A percentile compares a stretch with the other conserved stretches of the same genome.
These are phyloP conservation scores for Regulus satrapa DNA, from an alignment of 2,113 vertebrate genomes.

Conservation along the genomic window DNA sequence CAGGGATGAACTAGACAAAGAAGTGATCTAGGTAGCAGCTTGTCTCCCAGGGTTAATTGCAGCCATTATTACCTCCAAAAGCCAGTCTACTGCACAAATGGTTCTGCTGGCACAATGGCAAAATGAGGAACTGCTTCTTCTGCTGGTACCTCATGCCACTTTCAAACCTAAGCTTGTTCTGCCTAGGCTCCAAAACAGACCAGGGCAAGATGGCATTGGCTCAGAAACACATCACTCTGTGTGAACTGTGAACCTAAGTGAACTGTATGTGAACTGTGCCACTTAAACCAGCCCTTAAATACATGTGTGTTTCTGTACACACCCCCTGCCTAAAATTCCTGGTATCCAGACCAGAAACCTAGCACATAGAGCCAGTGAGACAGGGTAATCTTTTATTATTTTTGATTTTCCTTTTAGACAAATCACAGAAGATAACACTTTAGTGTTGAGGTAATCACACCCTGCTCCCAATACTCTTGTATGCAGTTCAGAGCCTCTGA, in stretches of 20 bases:
- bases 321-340: not conserved
- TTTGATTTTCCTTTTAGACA: not conserved
- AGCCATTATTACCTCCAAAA: not conserved
- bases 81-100: not conserved
- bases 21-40: not conserved
- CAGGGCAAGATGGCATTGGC: not conserved
- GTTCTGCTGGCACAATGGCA: not conserved
- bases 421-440: not conserved
- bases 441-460: not conserved
- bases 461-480: not conserved
- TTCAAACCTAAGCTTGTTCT: not conserved
- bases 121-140: not conserved
- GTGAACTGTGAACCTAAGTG: not conserved
- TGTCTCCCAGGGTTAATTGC: not conserved
- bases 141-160: not conserved
- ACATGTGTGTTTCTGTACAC: not conserved
- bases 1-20: not conserved
- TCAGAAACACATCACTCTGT: not conserved
- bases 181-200: not conserved
- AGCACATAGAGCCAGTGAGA: not conserved
- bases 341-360: not conserved
- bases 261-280: too few relatives aligned
- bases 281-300: not conserved
- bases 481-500: not conserved
- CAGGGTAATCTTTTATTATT: not conserved